Percentiles rank a stretch among this genome's conserved stretches.
Conservation (phyloP, 2,797 vertebrate species). For the Gymnothorax javanicus region DNA sequence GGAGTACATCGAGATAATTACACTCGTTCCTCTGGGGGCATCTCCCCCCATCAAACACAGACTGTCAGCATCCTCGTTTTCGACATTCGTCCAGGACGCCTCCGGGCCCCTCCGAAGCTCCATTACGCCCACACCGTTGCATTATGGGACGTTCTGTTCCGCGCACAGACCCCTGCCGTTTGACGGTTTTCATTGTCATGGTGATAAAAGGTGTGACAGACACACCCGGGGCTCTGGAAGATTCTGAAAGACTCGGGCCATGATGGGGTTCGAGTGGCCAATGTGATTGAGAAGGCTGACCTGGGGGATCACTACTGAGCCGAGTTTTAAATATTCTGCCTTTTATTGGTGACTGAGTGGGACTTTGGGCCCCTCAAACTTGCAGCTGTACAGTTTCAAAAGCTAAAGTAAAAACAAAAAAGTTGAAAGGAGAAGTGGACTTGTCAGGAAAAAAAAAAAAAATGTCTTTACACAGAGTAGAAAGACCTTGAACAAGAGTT, state of each 20-base stretch:
- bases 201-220: conserved; percentile 44
- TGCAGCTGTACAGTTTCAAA: background rate
- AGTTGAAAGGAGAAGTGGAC: background rate
- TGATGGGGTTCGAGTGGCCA: conserved; percentile 36
- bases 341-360: background rate
- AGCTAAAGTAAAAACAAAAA: background rate
- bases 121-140: conserved; percentile 46
- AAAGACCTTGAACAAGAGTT: background rate
- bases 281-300: background rate
- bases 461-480: background rate
- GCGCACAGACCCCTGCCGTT: conserved; percentile 44
- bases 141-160: conserved; percentile 51
- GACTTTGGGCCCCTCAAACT: background rate
- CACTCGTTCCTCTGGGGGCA: conserved; percentile 48
- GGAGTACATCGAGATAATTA: conserved; percentile 60
- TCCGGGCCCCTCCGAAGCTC: conserved; percentile 39
- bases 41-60: conserved; percentile 48
- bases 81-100: conserved; percentile 40
- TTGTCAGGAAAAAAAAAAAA: too few species aligned
- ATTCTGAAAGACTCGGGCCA: conserved; percentile 41
- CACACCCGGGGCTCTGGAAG: conserved; percentile 3
- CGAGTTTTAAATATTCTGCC: background rate
- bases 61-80: conserved; percentile 40
- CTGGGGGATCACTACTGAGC: background rate
- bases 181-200: conserved; percentile 49